phyloP scores from a whole-genome alignment of 2,888 invertebrate species.

The Gymnosoma rotundatum region DNA sequence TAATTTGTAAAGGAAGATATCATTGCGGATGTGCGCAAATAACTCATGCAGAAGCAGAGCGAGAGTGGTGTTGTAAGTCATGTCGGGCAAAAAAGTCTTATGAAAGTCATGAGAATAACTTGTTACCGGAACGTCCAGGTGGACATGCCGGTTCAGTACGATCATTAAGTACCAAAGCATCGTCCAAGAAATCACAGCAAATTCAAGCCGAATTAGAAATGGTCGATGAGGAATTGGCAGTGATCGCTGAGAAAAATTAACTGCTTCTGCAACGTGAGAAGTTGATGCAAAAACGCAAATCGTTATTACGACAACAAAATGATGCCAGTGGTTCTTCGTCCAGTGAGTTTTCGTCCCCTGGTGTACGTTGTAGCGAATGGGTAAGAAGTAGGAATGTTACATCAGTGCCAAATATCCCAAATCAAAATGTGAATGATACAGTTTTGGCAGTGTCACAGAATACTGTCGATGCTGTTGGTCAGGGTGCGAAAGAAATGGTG shows the following conservation, averaged over 20 bases:
- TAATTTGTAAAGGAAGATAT: conserved; percentile 3
- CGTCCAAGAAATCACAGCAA: too few relatives aligned
- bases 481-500: neutral
- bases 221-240: conserved; percentile 22
- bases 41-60: neutral
- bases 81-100: neutral
- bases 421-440: too few relatives aligned
- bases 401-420: too few relatives aligned
- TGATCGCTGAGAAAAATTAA: conserved; percentile 16
- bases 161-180: neutral
- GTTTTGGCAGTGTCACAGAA: neutral
- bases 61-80: conserved; percentile 4
- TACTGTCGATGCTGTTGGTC: neutral
- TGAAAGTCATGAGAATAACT: too few relatives aligned
- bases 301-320: conserved; percentile 24
- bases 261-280: neutral
- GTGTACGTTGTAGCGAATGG: conserved; percentile 16
- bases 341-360: neutral
- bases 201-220: conserved; percentile 5
- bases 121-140: too few relatives aligned
- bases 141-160: neutral
- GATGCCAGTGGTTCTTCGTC: conserved; percentile 6
- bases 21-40: conserved; percentile 12
- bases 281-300: conserved; percentile 14
- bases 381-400: neutral